phyloP scores from a whole-genome alignment of 2,888 invertebrate species.

The Halocaridina rubra region DNA sequence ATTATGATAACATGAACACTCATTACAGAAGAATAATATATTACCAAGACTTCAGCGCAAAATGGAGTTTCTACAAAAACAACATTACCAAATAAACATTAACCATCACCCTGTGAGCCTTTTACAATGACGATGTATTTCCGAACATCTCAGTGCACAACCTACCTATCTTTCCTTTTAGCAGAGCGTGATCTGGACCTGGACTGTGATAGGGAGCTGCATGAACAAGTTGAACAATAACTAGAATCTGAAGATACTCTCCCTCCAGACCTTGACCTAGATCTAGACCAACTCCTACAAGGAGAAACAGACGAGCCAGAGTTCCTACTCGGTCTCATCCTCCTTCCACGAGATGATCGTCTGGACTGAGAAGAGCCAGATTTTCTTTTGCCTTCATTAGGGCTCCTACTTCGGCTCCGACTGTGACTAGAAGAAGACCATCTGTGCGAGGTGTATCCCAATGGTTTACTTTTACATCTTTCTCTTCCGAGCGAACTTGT shows the following conservation, averaged over 20 bases:
- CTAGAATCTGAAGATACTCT: slow-evolving; percentile 2
- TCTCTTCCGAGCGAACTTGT: too few species aligned
- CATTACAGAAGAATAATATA: too few species aligned
- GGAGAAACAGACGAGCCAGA: slow-evolving; percentile 14
- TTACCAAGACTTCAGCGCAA: too few species aligned
- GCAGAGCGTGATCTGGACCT: slow-evolving; percentile 3
- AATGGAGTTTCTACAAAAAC: neutral
- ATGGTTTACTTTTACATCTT: slow-evolving; percentile 8
- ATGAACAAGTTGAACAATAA: slow-evolving; percentile 1
- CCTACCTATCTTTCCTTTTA: slow-evolving; percentile 34
- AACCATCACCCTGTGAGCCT: too few species aligned
- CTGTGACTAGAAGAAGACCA: slow-evolving; percentile 55
- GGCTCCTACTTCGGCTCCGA: slow-evolving; percentile 32
- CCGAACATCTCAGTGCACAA: too few species aligned
- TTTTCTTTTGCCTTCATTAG: neutral
- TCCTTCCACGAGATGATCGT: slow-evolving; percentile 32
- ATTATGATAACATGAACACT: too few species aligned
- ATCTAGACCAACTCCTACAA: slow-evolving; percentile 39
- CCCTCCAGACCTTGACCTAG: slow-evolving; percentile 5
- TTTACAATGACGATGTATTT: too few species aligned
- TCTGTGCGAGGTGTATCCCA: neutral
- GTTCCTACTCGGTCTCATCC: slow-evolving; percentile 1
- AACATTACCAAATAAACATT: neutral
- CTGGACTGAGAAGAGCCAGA: neutral
- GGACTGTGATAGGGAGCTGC: slow-evolving; percentile 26